Base-by-base conservation (phyloP, 2,113 vertebrate species). In the Chitala chitala region DNA sequence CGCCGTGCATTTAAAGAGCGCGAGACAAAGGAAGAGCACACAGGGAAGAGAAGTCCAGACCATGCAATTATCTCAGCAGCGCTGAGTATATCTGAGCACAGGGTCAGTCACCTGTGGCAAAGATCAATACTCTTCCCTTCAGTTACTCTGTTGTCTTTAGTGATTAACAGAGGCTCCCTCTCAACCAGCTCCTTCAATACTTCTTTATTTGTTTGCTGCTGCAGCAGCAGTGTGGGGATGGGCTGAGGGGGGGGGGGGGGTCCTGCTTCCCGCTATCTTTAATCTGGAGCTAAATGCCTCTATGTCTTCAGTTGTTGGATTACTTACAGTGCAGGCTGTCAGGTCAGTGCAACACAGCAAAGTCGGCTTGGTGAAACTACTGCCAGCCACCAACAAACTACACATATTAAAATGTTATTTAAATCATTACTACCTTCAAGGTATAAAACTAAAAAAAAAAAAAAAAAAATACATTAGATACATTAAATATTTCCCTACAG, bases 101-200 rank as follows among this genome's bases (percentile, higher is more conserved):
- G 82, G 81, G 73, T 82, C 80, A 82, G 85, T 86, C 86, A 87
- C 80, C 86, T 87, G 79, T 84, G 77, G 82, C 78, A 63, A 71
- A 61, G 82, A 84, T 86, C 84, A 83, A 87, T 87, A 80, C 72
- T 77, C 82, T 71, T 1, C 73, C 75, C 81, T 78, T 77, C 76
- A 73, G 80, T 81, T 64, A 77, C 75, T 66, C 73, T 74, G 79
- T 76, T 86, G 86, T 84, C 84, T 84, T 84, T 85, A 79, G 80
- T 82, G 81, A 87, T 87, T 84, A 83, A 73, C 61, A 61, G n/a
- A n/a, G 75, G 55, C 76, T 82, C 79, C 33, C 74, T 59, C 74
- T 66, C 50, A 64, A 17, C 10, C 50, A 17, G 44, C 56, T 5
- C 75, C 65, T 61, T 50, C 69, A 10, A 3, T 59, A 68, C 59